Evolutionary conservation across 2,888 invertebrate species (phyloP), one percentile per base, ranked within the genome.

Genomic region (Balanococcus diminutus): DNA sequence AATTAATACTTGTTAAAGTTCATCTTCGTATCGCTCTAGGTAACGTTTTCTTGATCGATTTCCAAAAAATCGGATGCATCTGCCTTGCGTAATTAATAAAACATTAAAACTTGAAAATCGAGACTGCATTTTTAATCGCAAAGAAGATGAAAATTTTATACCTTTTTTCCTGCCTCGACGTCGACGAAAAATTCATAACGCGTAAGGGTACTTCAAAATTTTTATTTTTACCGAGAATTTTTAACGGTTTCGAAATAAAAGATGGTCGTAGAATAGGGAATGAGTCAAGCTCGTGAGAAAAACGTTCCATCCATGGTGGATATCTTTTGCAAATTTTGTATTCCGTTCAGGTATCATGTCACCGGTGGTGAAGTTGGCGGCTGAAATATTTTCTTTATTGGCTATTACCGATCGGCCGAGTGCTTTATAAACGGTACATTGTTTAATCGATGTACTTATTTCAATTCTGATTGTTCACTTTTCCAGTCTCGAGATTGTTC

Each of bases 251-350:
- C 79, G 75, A 39, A 75, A 85, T 46, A 31, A 79, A 85, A 67
- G 85, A 85, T 85, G 85, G 39, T 75, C 75, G 31, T 75, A 75
- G 85, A 85, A 85, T 85, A 85, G 85, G 3, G 85, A 85, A 85
- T 85, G 85, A 85, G 85, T 85, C 85, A 79, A 75, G 42, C 75
- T 75, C 85, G 85, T 85, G 85, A 85, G 85, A 85, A 85, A 75
- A 85, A 82, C 51, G 51, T 51, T 56, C 22, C 85, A 31, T 79
- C 72, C 32, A 25, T 83, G 9, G 67, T 84, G n/a, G 75, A 72
- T 85, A 85, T 46, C 75, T 85, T 85, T 75, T 75, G 75, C 46
- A 51, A 85, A 75, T 85, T 85, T 75, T 31, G 46, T 85, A 85
- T 42, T 85, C 39, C 36, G 32, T 36, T 72, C 84, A 84, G 67